Evolutionary conservation across 2,888 invertebrate species (phyloP).

Genomic region (Amphipyra berbera): DNA sequence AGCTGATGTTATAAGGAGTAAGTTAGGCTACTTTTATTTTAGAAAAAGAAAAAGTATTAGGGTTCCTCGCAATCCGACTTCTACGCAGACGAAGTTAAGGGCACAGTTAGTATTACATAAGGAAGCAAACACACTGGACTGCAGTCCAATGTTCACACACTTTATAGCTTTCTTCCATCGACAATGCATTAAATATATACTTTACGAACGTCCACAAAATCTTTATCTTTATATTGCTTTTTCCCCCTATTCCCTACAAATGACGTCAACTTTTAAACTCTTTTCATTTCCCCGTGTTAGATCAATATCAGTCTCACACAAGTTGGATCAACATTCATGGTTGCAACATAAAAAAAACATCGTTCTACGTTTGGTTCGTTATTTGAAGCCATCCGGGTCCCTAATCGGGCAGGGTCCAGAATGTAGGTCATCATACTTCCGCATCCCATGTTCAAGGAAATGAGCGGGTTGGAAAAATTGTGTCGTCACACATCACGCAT

Average conservation of each 20-base stretch:
- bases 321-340: slow-evolving; percentile 32
- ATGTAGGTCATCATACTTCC: slow-evolving; percentile 52
- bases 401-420: slow-evolving; percentile 41
- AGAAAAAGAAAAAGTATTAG: no score
- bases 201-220: slow-evolving; percentile 43
- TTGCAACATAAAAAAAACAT: slow-evolving; percentile 39
- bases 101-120: no score
- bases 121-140: no score
- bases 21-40: no score
- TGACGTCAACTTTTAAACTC: slow-evolving; percentile 43
- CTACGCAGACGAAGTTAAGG: no score
- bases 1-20: no score
- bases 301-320: slow-evolving; percentile 3
- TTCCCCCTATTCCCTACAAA: slow-evolving; percentile 16
- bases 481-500: slow-evolving; percentile 40
- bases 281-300: background rate
- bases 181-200: slow-evolving; percentile 20
- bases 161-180: slow-evolving; percentile 25
- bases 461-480: slow-evolving; percentile 47
- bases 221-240: slow-evolving; percentile 38
- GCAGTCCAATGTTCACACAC: background rate
- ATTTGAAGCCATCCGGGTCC: slow-evolving; percentile 35
- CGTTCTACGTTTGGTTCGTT: slow-evolving; percentile 39
- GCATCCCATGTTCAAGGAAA: slow-evolving; percentile 45
- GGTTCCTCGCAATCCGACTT: no score